Conservation (phyloP, 2,113 vertebrate species). For the Pandion haliaetus region DNA sequence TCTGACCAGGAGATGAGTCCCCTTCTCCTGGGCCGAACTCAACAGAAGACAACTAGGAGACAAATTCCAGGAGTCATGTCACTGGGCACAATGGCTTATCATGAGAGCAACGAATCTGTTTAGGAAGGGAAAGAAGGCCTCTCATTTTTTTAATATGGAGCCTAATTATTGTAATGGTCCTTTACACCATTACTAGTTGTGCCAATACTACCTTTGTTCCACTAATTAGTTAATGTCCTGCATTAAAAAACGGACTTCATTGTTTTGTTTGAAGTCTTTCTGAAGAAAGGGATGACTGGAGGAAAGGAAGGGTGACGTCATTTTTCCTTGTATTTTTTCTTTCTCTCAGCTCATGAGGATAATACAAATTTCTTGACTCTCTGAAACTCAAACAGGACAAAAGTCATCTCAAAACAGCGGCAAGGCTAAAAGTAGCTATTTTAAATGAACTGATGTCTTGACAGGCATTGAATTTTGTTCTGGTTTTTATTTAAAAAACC, state of each 20-base stretch:
- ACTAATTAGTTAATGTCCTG: neutral
- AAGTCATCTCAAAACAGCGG: neutral
- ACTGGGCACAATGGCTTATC: neutral
- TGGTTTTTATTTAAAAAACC: neutral
- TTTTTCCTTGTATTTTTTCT: neutral
- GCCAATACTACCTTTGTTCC: neutral
- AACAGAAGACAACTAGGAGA: neutral
- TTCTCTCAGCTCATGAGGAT: neutral
- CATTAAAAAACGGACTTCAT: neutral
- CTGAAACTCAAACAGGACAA: neutral
- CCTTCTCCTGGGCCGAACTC: neutral
- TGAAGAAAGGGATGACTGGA: neutral
- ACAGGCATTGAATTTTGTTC: neutral
- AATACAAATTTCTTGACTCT: neutral
- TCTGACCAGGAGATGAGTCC: neutral
- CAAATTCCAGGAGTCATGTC: neutral
- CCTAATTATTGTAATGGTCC: neutral
- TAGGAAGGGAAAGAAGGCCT: neutral
- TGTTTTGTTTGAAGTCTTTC: neutral
- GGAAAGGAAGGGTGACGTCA: neutral
- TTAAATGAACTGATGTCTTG: neutral
- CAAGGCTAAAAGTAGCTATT: neutral
- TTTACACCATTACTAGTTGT: neutral
- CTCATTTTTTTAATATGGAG: neutral
- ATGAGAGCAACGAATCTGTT: neutral